Percentiles rank a stretch among this genome's conserved stretches.
These are phyloP conservation scores for Troilus luridus DNA, from an alignment of 2,888 invertebrate species.

Conservation along the genomic window DNA sequence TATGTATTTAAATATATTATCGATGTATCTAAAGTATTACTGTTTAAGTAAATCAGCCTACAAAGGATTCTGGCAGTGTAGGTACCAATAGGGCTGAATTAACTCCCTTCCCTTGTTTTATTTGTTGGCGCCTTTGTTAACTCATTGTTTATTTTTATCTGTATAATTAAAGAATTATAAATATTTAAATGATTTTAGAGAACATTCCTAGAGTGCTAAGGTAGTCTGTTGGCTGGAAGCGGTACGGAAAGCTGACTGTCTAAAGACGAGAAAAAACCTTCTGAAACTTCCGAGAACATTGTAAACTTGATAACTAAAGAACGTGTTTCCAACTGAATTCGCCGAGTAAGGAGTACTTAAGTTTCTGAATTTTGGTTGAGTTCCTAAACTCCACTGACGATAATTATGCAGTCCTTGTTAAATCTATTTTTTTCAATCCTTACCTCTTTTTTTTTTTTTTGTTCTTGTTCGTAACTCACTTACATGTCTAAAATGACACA, in stretches of 20 bases:
- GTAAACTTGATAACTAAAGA: neutral
- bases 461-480: neutral
- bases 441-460: neutral
- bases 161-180: too few relatives aligned
- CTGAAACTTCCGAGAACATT: neutral
- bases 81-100: too few relatives aligned
- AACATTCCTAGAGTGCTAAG: neutral
- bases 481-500: neutral
- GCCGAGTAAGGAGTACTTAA: neutral
- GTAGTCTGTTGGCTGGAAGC: neutral
- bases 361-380: neutral
- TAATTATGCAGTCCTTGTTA: neutral
- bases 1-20: too few relatives aligned
- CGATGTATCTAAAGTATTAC: too few relatives aligned
- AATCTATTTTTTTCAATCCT: neutral
- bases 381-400: neutral
- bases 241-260: neutral
- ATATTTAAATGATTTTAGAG: too few relatives aligned
- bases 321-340: neutral
- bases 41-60: too few relatives aligned
- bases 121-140: too few relatives aligned
- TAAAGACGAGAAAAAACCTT: neutral
- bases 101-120: too few relatives aligned
- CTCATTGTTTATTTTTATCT: too few relatives aligned
- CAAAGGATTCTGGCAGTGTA: too few relatives aligned